Percentiles rank a stretch among this genome's conserved stretches.
Conservation (phyloP, 2,113 vertebrate species). For the Callocephalon fimbriatum region DNA sequence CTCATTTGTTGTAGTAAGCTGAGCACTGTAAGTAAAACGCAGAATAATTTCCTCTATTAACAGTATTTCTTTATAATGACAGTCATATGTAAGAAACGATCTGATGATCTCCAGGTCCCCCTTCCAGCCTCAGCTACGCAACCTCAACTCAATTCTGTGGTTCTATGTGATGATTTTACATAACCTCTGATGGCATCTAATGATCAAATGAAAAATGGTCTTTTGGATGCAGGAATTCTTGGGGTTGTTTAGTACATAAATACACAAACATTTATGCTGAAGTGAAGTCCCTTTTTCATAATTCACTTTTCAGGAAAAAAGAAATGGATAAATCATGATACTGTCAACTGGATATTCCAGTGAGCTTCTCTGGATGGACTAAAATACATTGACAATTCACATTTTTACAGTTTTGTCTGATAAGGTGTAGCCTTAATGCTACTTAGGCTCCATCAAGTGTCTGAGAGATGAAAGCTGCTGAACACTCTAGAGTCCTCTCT, state of each 20-base stretch:
- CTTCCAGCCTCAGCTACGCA: not conserved
- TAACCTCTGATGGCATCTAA: not conserved
- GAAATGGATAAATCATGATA: not conserved
- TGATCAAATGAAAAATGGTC: not conserved
- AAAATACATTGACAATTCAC: not conserved
- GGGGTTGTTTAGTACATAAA: not conserved
- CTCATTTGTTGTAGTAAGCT: slow-evolving; percentile 97
- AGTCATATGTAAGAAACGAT: not conserved
- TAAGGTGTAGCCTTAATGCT: slow-evolving; percentile 71
- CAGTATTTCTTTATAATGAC: not conserved
- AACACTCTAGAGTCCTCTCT: slow-evolving; percentile 59
- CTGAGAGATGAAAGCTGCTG: slow-evolving; percentile 79
- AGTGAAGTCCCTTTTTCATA: not conserved
- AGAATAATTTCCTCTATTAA: not conserved
- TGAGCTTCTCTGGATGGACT: slow-evolving; percentile 23
- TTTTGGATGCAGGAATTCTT: not conserved
- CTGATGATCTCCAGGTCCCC: not conserved
- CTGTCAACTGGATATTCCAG: slow-evolving; percentile 12
- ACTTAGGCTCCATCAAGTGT: slow-evolving; percentile 75
- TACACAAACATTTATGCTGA: not conserved
- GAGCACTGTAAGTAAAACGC: slow-evolving; percentile 91
- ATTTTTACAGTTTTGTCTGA: slow-evolving; percentile 63
- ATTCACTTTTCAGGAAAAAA: not conserved
- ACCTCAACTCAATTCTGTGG: not conserved
- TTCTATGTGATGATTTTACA: not conserved